phyloP scores from a whole-genome alignment of 2,888 invertebrate species.

The Plagodis pulveraria region DNA sequence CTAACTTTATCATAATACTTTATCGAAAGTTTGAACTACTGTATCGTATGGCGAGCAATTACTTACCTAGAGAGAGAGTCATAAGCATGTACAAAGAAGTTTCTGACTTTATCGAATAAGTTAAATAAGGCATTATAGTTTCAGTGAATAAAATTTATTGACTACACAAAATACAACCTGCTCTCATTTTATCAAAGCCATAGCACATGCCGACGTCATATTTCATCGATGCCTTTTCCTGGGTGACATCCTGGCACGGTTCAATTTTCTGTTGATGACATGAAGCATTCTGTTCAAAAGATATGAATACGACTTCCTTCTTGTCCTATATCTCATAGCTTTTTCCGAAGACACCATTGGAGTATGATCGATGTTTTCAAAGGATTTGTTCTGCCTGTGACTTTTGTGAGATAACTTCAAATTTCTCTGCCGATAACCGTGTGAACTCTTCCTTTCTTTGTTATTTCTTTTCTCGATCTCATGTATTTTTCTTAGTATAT shows the following conservation, averaged over 20 bases:
- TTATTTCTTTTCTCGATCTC: constrained; percentile 47
- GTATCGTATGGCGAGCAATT: too few species aligned
- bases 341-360: constrained; percentile 48
- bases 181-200: too few species aligned
- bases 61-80: too few species aligned
- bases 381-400: constrained; percentile 25
- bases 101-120: too few species aligned
- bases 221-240: constrained; percentile 31
- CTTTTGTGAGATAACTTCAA: constrained; percentile 40
- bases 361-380: constrained; percentile 38
- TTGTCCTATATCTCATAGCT: constrained; percentile 48
- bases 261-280: constrained; percentile 57
- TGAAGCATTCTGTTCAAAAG: constrained; percentile 58
- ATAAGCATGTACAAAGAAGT: too few species aligned
- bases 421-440: constrained; percentile 49
- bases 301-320: constrained; percentile 49
- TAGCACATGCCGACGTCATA: background rate
- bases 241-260: constrained; percentile 34
- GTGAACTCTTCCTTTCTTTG: constrained; percentile 31
- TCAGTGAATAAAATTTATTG: too few species aligned
- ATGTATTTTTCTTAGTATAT: constrained; percentile 56
- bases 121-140: too few species aligned
- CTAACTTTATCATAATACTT: too few species aligned
- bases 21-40: too few species aligned
- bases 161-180: too few species aligned